Evolutionary conservation across 37 sponge, comb jelly and placozoan genomes (phyloP).

Genomic region (Diacarnus erythraeanus): DNA sequence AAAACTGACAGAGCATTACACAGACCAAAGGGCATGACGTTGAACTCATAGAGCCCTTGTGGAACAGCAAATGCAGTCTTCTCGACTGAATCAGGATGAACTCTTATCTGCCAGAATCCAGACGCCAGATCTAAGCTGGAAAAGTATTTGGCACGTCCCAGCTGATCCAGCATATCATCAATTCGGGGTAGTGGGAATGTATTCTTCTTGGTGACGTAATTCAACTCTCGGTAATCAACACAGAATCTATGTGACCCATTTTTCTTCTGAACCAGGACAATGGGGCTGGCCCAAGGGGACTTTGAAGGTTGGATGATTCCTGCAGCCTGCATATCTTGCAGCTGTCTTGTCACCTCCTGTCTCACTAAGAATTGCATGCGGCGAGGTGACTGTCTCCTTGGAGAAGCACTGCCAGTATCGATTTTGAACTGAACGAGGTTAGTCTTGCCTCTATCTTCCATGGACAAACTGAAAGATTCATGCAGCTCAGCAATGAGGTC

Average conservation of each 20-base stretch:
- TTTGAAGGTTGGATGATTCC: background rate
- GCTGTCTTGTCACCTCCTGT: background rate
- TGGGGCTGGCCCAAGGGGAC: background rate
- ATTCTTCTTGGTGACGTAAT: background rate
- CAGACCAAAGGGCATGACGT: too few species aligned
- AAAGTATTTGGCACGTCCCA: background rate
- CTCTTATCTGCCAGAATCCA: background rate
- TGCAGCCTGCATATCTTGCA: background rate
- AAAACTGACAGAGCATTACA: too few species aligned
- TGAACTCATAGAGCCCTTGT: too few species aligned
- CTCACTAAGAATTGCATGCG: background rate
- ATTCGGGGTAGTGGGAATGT: slow-evolving; percentile 3
- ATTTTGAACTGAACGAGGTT: too few species aligned
- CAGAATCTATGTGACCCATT: background rate
- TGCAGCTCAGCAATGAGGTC: too few species aligned
- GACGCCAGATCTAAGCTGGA: background rate
- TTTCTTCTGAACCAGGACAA: background rate
- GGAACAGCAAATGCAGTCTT: background rate
- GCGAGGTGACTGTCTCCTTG: background rate
- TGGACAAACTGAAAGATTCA: too few species aligned
- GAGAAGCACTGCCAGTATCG: too few species aligned
- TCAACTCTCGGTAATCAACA: background rate
- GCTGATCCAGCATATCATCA: background rate
- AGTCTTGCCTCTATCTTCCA: too few species aligned
- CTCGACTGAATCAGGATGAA: slow-evolving; percentile 8